Evolutionary conservation across 1,140 invertebrate genomes (phyloP).

Genomic region (Trinorchestia longiramus): DNA sequence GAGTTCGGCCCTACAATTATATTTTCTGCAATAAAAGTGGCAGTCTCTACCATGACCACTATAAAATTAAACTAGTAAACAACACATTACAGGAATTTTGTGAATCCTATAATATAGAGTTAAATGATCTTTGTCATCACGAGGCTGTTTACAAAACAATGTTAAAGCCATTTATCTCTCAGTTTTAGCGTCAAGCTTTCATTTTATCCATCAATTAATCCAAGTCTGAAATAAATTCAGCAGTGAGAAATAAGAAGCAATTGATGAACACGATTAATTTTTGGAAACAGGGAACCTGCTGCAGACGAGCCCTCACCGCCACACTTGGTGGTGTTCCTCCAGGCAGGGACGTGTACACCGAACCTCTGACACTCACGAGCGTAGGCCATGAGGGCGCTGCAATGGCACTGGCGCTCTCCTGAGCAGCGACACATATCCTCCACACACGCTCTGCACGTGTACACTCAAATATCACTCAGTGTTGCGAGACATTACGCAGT

Average conservation of each 20-base stretch:
- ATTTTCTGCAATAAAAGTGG: not conserved
- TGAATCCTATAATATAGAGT: too few relatives aligned
- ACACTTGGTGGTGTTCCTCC: slow-evolving; percentile 46
- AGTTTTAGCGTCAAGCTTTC: too few relatives aligned
- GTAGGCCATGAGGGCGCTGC: slow-evolving; percentile 55
- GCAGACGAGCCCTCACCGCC: slow-evolving; percentile 33
- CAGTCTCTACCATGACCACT: too few relatives aligned
- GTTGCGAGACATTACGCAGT: not conserved
- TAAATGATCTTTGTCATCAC: too few relatives aligned
- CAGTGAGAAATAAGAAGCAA: not conserved
- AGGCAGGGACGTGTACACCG: not conserved
- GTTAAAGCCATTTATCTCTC: too few relatives aligned
- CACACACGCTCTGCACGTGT: slow-evolving; percentile 9
- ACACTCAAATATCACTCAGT: not conserved
- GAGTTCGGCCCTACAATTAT: not conserved
- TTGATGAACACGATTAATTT: not conserved
- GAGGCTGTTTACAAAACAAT: too few relatives aligned
- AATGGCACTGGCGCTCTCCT: slow-evolving; percentile 37
- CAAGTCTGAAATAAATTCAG: not conserved
- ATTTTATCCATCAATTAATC: too few relatives aligned
- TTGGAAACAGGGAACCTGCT: not conserved
- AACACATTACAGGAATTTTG: too few relatives aligned
- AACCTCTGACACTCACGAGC: slow-evolving; percentile 48
- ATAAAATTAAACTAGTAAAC: too few relatives aligned
- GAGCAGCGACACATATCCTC: slow-evolving; percentile 55